Conservation (phyloP, 2,797 vertebrate genomes). For the Hemibagrus guttatus region DNA sequence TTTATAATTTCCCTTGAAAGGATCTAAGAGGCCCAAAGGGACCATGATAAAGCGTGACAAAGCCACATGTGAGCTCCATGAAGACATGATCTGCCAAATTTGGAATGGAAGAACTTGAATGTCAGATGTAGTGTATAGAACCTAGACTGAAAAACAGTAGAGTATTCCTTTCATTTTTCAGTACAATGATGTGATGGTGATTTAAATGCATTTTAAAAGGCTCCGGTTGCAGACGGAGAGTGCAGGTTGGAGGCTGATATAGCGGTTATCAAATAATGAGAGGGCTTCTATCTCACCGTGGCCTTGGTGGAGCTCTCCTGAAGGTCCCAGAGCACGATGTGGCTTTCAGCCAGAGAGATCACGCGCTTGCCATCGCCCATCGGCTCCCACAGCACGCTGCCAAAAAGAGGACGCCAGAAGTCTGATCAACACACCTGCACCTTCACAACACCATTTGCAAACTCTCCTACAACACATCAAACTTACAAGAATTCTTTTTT, state of each 20-base stretch:
- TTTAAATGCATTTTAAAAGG: neutral
- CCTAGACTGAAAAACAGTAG: too few relatives aligned
- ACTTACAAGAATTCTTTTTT: neutral
- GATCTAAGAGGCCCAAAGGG: neutral
- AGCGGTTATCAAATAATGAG: constrained; percentile 41
- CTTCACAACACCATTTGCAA: neutral
- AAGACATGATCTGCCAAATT: neutral
- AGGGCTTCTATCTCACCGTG: constrained; percentile 74
- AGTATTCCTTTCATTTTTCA: neutral
- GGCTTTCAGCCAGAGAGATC: constrained; percentile 92
- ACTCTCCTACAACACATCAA: neutral
- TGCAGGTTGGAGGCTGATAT: neutral
- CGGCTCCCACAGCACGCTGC: constrained; percentile 93
- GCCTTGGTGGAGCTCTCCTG: constrained; percentile 89
- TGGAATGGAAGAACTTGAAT: neutral
- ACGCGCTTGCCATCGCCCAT: constrained; percentile 91
- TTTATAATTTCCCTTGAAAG: neutral
- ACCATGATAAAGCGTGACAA: neutral
- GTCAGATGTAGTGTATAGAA: neutral
- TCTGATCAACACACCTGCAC: neutral
- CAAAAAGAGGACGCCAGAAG: constrained; percentile 47
- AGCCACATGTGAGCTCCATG: too few relatives aligned
- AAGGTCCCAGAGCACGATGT: constrained; percentile 92
- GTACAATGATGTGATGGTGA: neutral
- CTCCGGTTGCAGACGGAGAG: neutral